Percentiles rank a stretch among this genome's conserved stretches.
These are phyloP conservation scores for Andrena chrysosceles DNA, from an alignment of 2,888 invertebrate genomes.

Conservation along the genomic window DNA sequence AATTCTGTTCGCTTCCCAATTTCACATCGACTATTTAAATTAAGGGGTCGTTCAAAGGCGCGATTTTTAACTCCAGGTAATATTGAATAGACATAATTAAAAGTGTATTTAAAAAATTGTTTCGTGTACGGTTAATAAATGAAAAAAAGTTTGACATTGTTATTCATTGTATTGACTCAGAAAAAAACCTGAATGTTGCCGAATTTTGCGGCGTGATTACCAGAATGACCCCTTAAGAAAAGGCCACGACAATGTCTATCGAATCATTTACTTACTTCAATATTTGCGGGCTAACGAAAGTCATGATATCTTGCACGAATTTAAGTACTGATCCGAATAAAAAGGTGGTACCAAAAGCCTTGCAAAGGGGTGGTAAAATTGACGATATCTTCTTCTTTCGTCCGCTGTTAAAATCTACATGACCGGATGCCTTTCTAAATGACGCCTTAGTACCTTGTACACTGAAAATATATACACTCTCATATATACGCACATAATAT, in stretches of 20 bases:
- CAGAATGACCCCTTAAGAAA: not conserved
- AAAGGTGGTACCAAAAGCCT: constrained; percentile 95
- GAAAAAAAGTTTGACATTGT: too few species aligned
- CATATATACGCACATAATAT: constrained; percentile 1
- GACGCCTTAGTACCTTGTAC: constrained; percentile 87
- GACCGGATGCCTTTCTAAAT: constrained; percentile 89
- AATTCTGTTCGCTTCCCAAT: constrained; percentile 3
- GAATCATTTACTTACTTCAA: constrained; percentile 88
- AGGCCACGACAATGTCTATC: not conserved
- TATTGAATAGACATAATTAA: too few species aligned
- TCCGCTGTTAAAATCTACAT: constrained; percentile 90
- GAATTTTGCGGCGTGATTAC: too few species aligned
- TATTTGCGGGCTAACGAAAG: constrained; percentile 96
- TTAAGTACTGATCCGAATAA: constrained; percentile 94
- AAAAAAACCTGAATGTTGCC: too few species aligned
- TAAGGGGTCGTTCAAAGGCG: not conserved
- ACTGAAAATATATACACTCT: constrained; percentile 67
- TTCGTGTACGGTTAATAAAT: too few species aligned
- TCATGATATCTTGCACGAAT: constrained; percentile 92
- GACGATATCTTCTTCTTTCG: constrained; percentile 91
- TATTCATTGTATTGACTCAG: too few species aligned
- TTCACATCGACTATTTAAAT: not conserved
- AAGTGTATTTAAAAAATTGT: too few species aligned
- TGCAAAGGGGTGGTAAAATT: constrained; percentile 92
- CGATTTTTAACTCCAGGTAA: too few species aligned